Percentiles rank a stretch among this genome's conserved stretches.
Evolutionary conservation across 2,888 invertebrate species (phyloP).

Genomic region (Lysandra coridon): DNA sequence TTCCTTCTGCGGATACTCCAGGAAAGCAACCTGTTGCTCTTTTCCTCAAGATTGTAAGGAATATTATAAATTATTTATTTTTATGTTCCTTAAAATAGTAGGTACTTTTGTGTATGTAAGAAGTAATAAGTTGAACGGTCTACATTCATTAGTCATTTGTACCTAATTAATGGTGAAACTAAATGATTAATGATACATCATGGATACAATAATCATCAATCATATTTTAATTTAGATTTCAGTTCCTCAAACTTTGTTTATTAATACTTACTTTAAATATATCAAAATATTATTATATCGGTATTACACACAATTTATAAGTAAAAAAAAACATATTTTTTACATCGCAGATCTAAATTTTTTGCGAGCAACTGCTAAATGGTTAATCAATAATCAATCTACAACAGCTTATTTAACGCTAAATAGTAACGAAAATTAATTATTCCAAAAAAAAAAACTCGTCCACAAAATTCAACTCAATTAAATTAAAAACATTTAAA

Average conservation of each 20-base stretch:
- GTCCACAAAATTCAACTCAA: background rate
- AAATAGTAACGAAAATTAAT: too few species aligned
- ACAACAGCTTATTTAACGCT: too few species aligned
- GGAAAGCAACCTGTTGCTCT: too few species aligned
- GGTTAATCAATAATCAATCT: too few species aligned
- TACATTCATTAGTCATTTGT: background rate
- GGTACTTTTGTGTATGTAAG: background rate
- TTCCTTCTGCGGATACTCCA: too few species aligned
- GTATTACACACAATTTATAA: too few species aligned
- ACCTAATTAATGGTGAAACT: conserved; percentile 10
- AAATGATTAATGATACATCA: conserved; percentile 4
- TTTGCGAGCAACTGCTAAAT: too few species aligned
- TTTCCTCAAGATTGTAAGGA: too few species aligned
- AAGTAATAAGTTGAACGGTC: background rate
- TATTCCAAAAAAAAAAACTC: background rate
- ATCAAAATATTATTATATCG: background rate
- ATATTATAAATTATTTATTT: too few species aligned
- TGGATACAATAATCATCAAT: background rate
- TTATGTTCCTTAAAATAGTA: too few species aligned
- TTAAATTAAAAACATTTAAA: background rate
- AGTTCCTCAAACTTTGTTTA: conserved; percentile 1
- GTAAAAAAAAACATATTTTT: too few species aligned
- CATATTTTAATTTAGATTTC: conserved; percentile 19
- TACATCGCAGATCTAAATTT: too few species aligned
- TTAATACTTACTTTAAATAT: background rate